Evolutionary conservation across 1,140 invertebrate genomes (phyloP).

Genomic region (Leptestheria dahalacensis): DNA sequence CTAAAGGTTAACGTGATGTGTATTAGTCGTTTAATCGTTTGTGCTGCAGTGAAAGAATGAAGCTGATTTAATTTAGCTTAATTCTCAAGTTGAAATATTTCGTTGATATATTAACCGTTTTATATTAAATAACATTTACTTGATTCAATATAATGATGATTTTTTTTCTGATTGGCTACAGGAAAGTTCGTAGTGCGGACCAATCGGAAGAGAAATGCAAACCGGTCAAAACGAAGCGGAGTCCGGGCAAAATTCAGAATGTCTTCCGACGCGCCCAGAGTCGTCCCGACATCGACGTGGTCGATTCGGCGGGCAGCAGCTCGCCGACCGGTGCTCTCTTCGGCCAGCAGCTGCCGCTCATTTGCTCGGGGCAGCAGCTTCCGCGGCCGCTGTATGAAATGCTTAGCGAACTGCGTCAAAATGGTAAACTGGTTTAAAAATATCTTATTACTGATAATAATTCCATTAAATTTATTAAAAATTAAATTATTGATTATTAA

Average conservation of each 20-base stretch:
- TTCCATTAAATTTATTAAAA: too few relatives aligned
- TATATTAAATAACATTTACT: too few relatives aligned
- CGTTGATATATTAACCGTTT: neutral
- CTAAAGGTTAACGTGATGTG: too few relatives aligned
- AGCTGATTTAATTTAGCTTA: too few relatives aligned
- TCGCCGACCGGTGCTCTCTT: constrained; percentile 40
- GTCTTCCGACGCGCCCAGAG: constrained; percentile 33
- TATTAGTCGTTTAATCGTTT: too few relatives aligned
- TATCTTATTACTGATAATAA: neutral
- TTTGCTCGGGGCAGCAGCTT: constrained; percentile 47
- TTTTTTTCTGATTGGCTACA: neutral
- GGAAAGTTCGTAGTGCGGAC: constrained; percentile 9
- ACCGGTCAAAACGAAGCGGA: constrained; percentile 19
- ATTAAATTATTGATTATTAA: too few relatives aligned
- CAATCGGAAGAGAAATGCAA: constrained; percentile 22
- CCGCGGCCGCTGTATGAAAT: constrained; percentile 48
- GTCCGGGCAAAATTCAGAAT: constrained; percentile 30
- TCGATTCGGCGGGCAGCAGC: constrained; percentile 18
- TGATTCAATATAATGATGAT: too few relatives aligned
- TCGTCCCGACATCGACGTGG: constrained; percentile 26
- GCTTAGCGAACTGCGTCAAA: constrained; percentile 21
- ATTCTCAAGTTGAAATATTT: neutral
- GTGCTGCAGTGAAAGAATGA: too few relatives aligned
- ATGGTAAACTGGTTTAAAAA: neutral
- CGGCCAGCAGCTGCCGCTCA: constrained; percentile 49